Base-by-base conservation (phyloP, 2,888 invertebrate species). In the Ceraclea dissimilis region DNA sequence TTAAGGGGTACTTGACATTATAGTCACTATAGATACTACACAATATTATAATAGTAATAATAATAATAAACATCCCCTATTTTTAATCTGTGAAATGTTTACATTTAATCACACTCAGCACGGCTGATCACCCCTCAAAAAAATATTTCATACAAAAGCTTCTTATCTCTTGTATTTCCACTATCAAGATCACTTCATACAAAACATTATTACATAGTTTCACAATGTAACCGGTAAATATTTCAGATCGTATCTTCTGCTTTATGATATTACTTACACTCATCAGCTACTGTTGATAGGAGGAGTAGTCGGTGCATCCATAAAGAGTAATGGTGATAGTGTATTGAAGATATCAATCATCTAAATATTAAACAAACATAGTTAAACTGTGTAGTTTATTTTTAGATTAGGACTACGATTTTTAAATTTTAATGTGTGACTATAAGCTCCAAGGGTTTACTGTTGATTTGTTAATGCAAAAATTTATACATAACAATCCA, bases 71-170 rank as follows among this genome's bases (percentile, higher is more conserved):
- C 13, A 34, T 53, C 54, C 57, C 61, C 61, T 48, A 46, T 54
- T 59, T 57, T 61, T 61, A 59, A 61, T 61, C 55, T 59, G 57
- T 52, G 55, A 61, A 61, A 61, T 61, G 61, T 61, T 61, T 61
- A 61, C 59, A 52, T 61, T 61, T 61, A 61, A 61, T 61, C 61
- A 58, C 47, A 47, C 51, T 50, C 50, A 19, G 22, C 52, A 49
- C 52, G 16, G 52, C 47, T 55, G 48, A 33, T 33, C 31, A 39
- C 39, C 56, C 59, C 59, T 49, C 53, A 21, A 19, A 53, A 51
- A 48, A 46, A 49, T 56, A 51, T 58, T n/a, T 50, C 58, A 52
- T 58, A 58, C 58, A 58, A 58, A 39, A 58, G 58, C 58, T 33
- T 47, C 59, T 59, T 61, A 58, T 60, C 58, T 47, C 39, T 39